These are phyloP conservation scores for roundworm (Caenorhabditis elegans) DNA, from an alignment of 1,140 invertebrate genomes.

Conservation along the genomic window DNA sequence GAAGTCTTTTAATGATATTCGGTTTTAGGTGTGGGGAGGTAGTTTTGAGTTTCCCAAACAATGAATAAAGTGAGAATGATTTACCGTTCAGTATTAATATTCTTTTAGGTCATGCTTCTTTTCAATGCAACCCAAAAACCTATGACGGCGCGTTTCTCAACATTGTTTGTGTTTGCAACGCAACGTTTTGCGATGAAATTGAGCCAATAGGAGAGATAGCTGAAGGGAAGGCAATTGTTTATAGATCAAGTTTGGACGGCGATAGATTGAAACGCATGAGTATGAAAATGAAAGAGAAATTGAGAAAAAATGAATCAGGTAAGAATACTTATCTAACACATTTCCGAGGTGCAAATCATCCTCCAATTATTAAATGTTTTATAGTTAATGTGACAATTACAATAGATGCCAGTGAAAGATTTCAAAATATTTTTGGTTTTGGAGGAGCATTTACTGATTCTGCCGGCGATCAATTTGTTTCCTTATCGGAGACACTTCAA, in stretches of 20 bases:
- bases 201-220: constrained; percentile 2
- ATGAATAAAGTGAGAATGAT: too few species aligned
- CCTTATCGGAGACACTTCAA: constrained; percentile 56
- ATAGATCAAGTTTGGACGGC: constrained; percentile 4
- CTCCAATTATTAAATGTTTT: background rate
- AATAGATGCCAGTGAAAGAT: background rate
- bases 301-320: background rate
- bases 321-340: too few species aligned
- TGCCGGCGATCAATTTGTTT: constrained; percentile 67
- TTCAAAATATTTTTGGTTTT: constrained; percentile 64
- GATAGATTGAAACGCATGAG: background rate
- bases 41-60: background rate
- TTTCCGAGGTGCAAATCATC: too few species aligned
- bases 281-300: background rate
- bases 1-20: background rate
- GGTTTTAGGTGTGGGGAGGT: background rate
- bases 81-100: too few species aligned
- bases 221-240: background rate
- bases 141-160: background rate
- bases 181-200: constrained; percentile 33
- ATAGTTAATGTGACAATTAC: background rate
- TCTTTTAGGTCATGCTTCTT: too few species aligned
- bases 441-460: constrained; percentile 69
- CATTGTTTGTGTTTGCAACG: constrained; percentile 38
- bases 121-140: background rate